These are phyloP conservation scores for Drosophila gaucha DNA, from an alignment of 2,888 invertebrate species.

Conservation along the genomic window DNA sequence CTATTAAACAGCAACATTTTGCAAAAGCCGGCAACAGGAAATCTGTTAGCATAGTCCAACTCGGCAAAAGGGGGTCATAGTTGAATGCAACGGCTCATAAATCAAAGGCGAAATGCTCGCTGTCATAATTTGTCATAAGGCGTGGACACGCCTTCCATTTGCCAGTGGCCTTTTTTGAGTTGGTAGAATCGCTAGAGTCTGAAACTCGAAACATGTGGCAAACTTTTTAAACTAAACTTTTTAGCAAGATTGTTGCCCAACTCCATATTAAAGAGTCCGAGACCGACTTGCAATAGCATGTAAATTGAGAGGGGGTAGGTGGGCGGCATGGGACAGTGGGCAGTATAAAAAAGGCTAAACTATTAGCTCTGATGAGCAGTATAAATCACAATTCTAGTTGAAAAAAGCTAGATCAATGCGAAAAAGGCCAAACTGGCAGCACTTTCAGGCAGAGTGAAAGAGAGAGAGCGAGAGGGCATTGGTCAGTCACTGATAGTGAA, in stretches of 20 bases:
- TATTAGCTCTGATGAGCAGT: too few species aligned
- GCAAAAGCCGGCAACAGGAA: constrained; percentile 42
- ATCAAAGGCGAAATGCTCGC: constrained; percentile 75
- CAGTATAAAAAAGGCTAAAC: too few species aligned
- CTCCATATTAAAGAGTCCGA: constrained; percentile 39
- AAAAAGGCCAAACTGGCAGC: too few species aligned
- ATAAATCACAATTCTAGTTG: too few species aligned
- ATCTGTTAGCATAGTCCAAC: constrained; percentile 40
- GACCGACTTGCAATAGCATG: too few species aligned
- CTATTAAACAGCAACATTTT: constrained; percentile 13
- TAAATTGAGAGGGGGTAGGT: too few species aligned
- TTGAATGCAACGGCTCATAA: constrained; percentile 72
- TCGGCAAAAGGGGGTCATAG: constrained; percentile 68
- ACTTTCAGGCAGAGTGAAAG: too few species aligned
- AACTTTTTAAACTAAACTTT: constrained; percentile 10
- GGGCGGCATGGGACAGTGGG: too few species aligned
- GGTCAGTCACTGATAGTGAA: neutral
- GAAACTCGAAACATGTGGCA: constrained; percentile 9
- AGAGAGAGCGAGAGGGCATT: too few species aligned
- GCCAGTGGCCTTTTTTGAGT: constrained; percentile 8
- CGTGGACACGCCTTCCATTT: constrained; percentile 77
- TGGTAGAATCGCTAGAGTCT: neutral
- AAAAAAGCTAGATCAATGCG: too few species aligned
- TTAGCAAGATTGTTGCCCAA: constrained; percentile 49
- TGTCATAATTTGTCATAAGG: constrained; percentile 84